Evolutionary conservation across 2,113 vertebrate genomes (phyloP).

Genomic region (Lipophrys pholis): DNA sequence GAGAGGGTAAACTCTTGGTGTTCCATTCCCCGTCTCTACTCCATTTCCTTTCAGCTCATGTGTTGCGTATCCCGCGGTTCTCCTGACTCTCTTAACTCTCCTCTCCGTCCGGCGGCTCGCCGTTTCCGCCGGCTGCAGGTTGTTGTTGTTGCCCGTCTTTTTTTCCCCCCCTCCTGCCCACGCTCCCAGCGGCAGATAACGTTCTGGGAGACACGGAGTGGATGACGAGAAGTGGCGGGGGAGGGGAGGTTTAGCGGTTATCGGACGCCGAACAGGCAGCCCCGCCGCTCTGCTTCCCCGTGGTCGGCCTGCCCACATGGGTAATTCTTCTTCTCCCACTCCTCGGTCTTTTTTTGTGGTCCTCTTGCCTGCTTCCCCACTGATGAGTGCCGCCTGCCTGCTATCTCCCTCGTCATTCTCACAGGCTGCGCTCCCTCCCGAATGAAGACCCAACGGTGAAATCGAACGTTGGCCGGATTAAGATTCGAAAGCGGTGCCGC

Average conservation of each 20-base stretch:
- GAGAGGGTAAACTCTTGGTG: background rate
- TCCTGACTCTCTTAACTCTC: conserved; percentile 56
- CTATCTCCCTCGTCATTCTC: conserved; percentile 33
- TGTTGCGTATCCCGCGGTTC: conserved; percentile 45
- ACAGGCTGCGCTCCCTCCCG: background rate
- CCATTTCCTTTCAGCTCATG: conserved; percentile 46
- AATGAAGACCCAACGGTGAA: conserved; percentile 11
- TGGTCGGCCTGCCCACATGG: conserved; percentile 32
- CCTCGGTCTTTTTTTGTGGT: conserved; percentile 16
- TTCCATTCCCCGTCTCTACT: conserved; percentile 18
- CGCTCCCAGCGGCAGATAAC: conserved; percentile 48
- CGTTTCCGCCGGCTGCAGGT: conserved; percentile 47
- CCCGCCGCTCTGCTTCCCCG: conserved; percentile 21
- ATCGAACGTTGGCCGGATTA: conserved; percentile 63
- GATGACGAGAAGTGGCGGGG: conserved; percentile 34
- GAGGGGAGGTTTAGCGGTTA: conserved; percentile 37
- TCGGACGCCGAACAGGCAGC: conserved; percentile 62
- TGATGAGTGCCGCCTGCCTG: conserved; percentile 54
- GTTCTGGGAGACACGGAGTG: conserved; percentile 52
- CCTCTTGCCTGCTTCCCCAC: conserved; percentile 33
- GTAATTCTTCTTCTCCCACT: conserved; percentile 53
- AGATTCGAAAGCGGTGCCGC: conserved; percentile 43
- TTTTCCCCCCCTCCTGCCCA: conserved; percentile 39
- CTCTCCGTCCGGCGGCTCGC: conserved; percentile 34
- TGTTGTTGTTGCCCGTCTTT: conserved; percentile 60